Evolutionary conservation across 2,888 invertebrate species (phyloP).

Genomic region (Coleophora flavipennella): DNA sequence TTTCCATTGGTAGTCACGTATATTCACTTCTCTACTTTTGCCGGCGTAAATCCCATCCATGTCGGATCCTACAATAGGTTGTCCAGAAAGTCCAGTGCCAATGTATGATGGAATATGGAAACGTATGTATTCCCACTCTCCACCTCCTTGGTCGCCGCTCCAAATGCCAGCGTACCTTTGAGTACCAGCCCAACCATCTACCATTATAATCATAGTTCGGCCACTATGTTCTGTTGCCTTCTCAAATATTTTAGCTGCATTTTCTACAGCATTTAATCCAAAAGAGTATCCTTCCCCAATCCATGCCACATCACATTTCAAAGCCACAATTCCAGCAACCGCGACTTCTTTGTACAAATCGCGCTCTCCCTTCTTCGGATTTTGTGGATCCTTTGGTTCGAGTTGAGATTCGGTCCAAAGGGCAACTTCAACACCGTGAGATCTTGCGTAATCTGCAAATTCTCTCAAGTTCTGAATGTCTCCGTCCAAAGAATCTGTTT

Average conservation of each 20-base stretch:
- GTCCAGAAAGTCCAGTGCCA: slow-evolving; percentile 55
- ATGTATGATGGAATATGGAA: slow-evolving; percentile 64
- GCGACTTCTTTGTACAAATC: slow-evolving; percentile 52
- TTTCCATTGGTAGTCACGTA: slow-evolving; percentile 64
- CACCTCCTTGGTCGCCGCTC: slow-evolving; percentile 62
- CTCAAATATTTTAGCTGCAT: slow-evolving; percentile 42
- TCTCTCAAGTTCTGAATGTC: slow-evolving; percentile 52
- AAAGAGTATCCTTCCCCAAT: slow-evolving; percentile 59
- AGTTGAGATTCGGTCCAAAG: slow-evolving; percentile 62
- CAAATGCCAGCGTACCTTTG: slow-evolving; percentile 57
- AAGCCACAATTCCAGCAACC: slow-evolving; percentile 45
- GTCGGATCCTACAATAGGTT: slow-evolving; percentile 55
- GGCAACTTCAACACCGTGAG: slow-evolving; percentile 50
- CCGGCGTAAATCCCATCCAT: slow-evolving; percentile 63
- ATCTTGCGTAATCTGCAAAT: slow-evolving; percentile 44
- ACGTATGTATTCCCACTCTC: slow-evolving; percentile 61
- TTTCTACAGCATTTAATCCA: slow-evolving; percentile 49
- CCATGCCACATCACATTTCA: slow-evolving; percentile 66
- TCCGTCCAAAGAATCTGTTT: slow-evolving; percentile 50
- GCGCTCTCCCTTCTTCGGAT: slow-evolving; percentile 60
- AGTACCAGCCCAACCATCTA: slow-evolving; percentile 63
- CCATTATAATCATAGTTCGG: slow-evolving; percentile 53
- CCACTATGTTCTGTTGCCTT: slow-evolving; percentile 26
- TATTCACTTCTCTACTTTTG: slow-evolving; percentile 38
- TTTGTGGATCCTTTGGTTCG: slow-evolving; percentile 42